phyloP scores from a whole-genome alignment of 1,140 invertebrate species.

The Drosophila willistoni region DNA sequence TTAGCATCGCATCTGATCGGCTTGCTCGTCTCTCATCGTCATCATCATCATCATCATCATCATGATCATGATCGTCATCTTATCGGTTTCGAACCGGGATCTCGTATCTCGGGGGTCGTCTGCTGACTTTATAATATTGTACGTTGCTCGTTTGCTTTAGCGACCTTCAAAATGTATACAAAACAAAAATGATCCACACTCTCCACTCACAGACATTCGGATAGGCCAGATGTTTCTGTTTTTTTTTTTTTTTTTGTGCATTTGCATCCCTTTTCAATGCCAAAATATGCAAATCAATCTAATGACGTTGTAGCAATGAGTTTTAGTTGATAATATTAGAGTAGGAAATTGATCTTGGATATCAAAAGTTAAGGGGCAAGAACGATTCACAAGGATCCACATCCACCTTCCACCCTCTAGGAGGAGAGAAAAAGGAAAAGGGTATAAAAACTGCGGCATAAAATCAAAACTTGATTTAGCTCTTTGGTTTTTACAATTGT shows the following conservation, averaged over 20 bases:
- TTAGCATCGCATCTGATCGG: constrained; percentile 1
- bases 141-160: neutral
- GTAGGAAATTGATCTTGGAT: no score
- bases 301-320: no score
- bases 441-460: no score
- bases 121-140: constrained; percentile 11
- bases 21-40: neutral
- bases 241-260: no score
- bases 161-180: constrained; percentile 2
- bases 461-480: neutral
- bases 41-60: neutral
- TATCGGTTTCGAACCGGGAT: constrained; percentile 1
- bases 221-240: neutral
- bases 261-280: no score
- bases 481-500: neutral
- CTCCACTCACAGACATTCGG: neutral
- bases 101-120: constrained; percentile 13
- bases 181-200: neutral
- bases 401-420: no score
- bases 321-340: no score
- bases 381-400: no score
- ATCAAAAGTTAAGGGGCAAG: no score
- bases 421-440: no score
- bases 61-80: no score
- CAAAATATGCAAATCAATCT: no score